Percentiles rank a stretch among this genome's conserved stretches.
These are phyloP conservation scores for Pteronotus mesoamericanus DNA, from an alignment of 2,797 vertebrate species.

Conservation along the genomic window DNA sequence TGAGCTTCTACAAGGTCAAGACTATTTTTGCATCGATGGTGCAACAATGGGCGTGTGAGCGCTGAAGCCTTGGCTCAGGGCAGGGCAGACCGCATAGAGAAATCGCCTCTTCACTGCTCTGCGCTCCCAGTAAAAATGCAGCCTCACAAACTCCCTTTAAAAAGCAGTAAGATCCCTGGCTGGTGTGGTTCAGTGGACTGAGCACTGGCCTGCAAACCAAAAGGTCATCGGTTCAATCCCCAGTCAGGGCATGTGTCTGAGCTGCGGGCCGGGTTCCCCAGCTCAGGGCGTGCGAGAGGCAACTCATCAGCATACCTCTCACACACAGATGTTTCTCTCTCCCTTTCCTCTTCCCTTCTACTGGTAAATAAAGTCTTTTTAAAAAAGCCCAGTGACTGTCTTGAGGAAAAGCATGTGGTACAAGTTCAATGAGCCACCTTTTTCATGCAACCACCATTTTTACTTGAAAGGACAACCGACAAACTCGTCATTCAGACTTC, in stretches of 20 bases:
- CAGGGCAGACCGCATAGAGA: neutral
- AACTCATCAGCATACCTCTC: too few relatives aligned
- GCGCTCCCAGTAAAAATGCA: neutral
- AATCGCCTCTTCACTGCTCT: neutral
- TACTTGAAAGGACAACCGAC: neutral
- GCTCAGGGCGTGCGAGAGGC: too few relatives aligned
- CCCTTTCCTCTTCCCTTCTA: too few relatives aligned
- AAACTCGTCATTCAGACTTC: neutral
- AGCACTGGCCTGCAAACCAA: too few relatives aligned
- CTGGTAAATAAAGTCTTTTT: too few relatives aligned
- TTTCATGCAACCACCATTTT: rapidly evolving
- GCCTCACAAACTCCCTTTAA: neutral
- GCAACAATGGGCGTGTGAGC: neutral
- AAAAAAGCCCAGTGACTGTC: neutral
- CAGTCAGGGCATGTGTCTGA: too few relatives aligned
- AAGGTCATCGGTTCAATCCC: too few relatives aligned
- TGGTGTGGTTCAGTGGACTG: too few relatives aligned
- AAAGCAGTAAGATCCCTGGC: neutral
- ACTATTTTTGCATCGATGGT: neutral
- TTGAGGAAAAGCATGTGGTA: rapidly evolving
- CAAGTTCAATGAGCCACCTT: neutral
- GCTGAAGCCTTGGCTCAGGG: neutral
- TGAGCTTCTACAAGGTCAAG: neutral
- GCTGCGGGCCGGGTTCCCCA: too few relatives aligned
- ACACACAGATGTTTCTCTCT: too few relatives aligned